A percentile compares a stretch with the other conserved stretches of the same genome.
phyloP scores from a whole-genome alignment of 2,888 invertebrate genomes.

The Eupithecia tripunctaria region DNA sequence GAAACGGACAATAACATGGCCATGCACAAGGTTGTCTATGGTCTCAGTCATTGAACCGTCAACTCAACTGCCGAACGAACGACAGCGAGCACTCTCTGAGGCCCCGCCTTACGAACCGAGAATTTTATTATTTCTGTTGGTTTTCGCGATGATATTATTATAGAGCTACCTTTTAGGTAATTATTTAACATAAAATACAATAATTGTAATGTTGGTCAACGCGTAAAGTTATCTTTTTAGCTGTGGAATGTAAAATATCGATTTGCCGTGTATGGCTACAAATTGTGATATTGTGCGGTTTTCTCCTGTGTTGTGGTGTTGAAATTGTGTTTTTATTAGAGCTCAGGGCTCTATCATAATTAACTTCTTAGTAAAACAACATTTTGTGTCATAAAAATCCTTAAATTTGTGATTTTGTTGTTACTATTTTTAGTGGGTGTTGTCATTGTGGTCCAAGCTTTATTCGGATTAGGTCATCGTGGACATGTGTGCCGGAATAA shows the following conservation, averaged over 20 bases:
- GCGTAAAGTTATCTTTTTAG: conserved; percentile 20
- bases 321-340: conserved; percentile 55
- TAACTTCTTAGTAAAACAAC: conserved; percentile 48
- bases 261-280: conserved; percentile 69
- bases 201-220: neutral
- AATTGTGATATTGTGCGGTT: conserved; percentile 68
- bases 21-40: conserved; percentile 59
- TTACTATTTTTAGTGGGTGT: conserved; percentile 86
- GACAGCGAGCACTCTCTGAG: conserved; percentile 70
- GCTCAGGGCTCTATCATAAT: conserved; percentile 49
- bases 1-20: conserved; percentile 40
- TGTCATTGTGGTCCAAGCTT: conserved; percentile 79
- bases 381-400: conserved; percentile 63
- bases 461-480: conserved; percentile 83
- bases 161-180: conserved; percentile 73
- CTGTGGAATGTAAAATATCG: conserved; percentile 68
- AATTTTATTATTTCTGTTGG: conserved; percentile 74
- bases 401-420: conserved; percentile 71
- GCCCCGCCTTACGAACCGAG: conserved; percentile 79
- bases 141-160: conserved; percentile 77
- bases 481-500: conserved; percentile 80
- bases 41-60: conserved; percentile 71
- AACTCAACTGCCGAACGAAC: conserved; percentile 76
- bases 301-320: conserved; percentile 57
- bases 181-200: conserved; percentile 41